phyloP scores from a whole-genome alignment of 2,113 vertebrate genomes.

The Perca fluviatilis region DNA sequence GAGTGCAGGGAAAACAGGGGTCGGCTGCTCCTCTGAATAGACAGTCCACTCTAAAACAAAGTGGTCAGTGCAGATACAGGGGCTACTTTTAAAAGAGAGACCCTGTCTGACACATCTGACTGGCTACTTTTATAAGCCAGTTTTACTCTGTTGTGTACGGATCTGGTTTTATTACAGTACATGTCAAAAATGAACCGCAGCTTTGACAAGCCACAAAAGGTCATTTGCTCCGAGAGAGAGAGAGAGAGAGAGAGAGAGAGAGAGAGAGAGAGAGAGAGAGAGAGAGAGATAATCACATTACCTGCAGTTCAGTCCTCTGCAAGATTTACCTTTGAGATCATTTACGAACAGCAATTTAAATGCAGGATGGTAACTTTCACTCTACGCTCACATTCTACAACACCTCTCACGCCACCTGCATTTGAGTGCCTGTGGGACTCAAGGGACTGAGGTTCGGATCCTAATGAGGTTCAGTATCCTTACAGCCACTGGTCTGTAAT shows the following conservation, averaged over 20 bases:
- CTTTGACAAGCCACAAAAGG: conserved; percentile 41
- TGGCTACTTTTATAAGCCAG: conserved; percentile 19
- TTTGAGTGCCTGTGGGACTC: conserved; percentile 51
- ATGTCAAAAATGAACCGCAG: conserved; percentile 39
- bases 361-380: conserved; percentile 30
- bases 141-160: conserved; percentile 15
- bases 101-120: conserved; percentile 26
- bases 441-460: conserved; percentile 9
- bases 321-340: conserved; percentile 35
- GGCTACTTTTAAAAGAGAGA: conserved; percentile 51
- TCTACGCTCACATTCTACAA: conserved; percentile 18
- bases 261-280: too few relatives aligned
- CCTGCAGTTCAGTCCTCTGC: conserved; percentile 38
- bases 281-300: conserved; percentile 41
- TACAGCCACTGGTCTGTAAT: conserved; percentile 23
- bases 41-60: conserved; percentile 70
- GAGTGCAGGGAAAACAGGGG: conserved; percentile 67
- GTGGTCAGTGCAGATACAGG: conserved; percentile 61
- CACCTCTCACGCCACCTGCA: conserved; percentile 45
- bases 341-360: conserved; percentile 48
- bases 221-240: conserved; percentile 14
- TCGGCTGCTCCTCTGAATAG: conserved; percentile 60
- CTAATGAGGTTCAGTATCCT: conserved; percentile 33
- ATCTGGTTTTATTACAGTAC: background rate
- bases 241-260: too few relatives aligned